Evolutionary conservation across 2,113 vertebrate species (phyloP).

Genomic region (Xerus inauris): DNA sequence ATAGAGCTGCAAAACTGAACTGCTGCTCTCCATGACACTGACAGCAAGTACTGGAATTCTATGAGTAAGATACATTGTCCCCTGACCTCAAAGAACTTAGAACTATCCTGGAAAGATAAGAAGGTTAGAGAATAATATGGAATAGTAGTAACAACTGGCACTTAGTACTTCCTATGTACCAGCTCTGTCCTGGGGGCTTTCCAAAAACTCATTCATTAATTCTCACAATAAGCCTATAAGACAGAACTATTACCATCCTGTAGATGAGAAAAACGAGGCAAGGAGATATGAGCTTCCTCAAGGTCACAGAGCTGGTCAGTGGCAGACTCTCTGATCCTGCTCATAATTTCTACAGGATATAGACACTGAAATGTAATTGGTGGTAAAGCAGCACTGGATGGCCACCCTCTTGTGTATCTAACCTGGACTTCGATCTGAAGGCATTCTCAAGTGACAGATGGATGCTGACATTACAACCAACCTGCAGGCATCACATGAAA

Average conservation of each 20-base stretch:
- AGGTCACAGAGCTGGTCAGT: no score
- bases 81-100: background rate
- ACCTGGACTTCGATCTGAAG: background rate
- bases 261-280: background rate
- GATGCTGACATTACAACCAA: background rate
- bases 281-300: background rate
- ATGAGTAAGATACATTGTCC: background rate
- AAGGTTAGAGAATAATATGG: background rate
- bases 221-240: background rate
- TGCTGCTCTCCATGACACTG: background rate
- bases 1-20: background rate
- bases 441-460: background rate
- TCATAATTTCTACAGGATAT: background rate
- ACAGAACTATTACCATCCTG: background rate
- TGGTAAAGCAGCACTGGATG: no score
- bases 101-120: background rate
- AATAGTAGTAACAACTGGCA: background rate
- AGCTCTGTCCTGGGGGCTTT: background rate
- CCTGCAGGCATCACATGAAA: background rate
- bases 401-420: background rate
- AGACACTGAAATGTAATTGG: background rate
- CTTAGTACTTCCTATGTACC: background rate
- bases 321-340: background rate
- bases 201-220: background rate
- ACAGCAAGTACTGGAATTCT: background rate